These are phyloP conservation scores for silkworm (Bombyx mori) DNA, from an alignment of 1,140 invertebrate species.

Conservation along the genomic window DNA sequence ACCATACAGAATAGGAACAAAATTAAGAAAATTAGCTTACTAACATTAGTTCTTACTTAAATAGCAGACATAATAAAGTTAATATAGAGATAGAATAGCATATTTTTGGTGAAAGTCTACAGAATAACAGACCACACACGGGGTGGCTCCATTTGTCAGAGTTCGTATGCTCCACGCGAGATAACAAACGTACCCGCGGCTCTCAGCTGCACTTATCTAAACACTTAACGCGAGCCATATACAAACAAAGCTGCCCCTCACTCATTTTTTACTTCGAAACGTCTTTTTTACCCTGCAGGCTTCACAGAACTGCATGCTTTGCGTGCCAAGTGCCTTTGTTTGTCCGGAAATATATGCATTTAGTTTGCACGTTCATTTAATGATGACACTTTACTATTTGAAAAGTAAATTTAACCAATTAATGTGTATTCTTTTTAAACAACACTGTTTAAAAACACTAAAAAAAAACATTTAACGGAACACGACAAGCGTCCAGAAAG, in stretches of 20 bases:
- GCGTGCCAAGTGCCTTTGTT: slow-evolving; percentile 58
- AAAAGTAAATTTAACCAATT: slow-evolving; percentile 11
- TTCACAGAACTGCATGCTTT: slow-evolving; percentile 52
- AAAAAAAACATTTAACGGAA: slow-evolving; percentile 51
- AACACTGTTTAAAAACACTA: slow-evolving; percentile 4
- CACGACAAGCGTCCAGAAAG: slow-evolving; percentile 24
- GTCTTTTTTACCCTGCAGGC: slow-evolving; percentile 59
- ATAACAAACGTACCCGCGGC: slow-evolving; percentile 61
- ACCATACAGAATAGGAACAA: no score
- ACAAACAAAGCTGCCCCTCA: slow-evolving; percentile 65
- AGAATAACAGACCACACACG: slow-evolving; percentile 63
- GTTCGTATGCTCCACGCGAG: slow-evolving; percentile 44
- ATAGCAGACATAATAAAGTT: no score
- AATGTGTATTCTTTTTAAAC: no score
- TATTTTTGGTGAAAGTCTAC: slow-evolving; percentile 46
- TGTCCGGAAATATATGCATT: slow-evolving; percentile 59
- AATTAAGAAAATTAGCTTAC: no score
- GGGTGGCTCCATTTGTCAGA: slow-evolving; percentile 61
- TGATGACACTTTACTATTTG: no score
- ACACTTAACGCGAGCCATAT: slow-evolving; percentile 62
- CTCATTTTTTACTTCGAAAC: slow-evolving; percentile 66
- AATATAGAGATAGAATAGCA: slow-evolving; percentile 17
- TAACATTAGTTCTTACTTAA: no score
- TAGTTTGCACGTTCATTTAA: slow-evolving; percentile 17
- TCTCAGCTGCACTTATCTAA: slow-evolving; percentile 67